Evolutionary conservation across 2,113 vertebrate genomes (phyloP), one percentile per base, ranked within the genome.

Genomic region (Protobothrops flavoviridis): DNA sequence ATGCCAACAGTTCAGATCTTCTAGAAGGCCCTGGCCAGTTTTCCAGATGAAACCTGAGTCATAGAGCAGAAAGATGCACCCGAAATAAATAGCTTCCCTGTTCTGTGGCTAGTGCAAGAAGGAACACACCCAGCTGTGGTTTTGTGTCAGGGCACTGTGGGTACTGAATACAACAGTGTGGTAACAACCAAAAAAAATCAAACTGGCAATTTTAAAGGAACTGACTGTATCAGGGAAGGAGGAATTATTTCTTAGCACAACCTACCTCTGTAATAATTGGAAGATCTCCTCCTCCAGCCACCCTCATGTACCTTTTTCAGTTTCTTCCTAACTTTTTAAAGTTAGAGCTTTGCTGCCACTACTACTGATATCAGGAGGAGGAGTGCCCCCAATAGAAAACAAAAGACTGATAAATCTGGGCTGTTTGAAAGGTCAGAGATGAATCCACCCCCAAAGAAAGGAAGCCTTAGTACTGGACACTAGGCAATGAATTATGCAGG

Each of bases 1-100:
- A 98, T 98, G 98, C 98, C 98, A 98, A 95, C 96, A 97, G 96
- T 93, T 94, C 97, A 98, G 96, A 97, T 98, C 98, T 98, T 96
- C 55, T 92, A 97, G 97, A 98, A 98, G 98, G 97, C 98, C 95
- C 93, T 96, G 98, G 98, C 98, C 98, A 98, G 98, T 98, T 99
- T 99, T 99, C 99, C 98, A 99, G 98, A 98, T 93, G 98, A 99
- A 99, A 99, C 97, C 98, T 99, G 98, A 99, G 98, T 99, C 98
- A 99, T 97, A 98, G 98, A 98, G 95, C 97, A 99, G 98, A 99
- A 98, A 98, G 98, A 98, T 99, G 98, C 97, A 96, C 98, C 97
- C 97, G 96, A 99, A 99, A 99, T 99, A 99, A 99, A 99, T 98
- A 99, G 98, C 98, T 98, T 99, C 98, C 98, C 98, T 99, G 98